Evolutionary conservation across 1,140 invertebrate genomes (phyloP).

Genomic region (Calephelis nemesis): DNA sequence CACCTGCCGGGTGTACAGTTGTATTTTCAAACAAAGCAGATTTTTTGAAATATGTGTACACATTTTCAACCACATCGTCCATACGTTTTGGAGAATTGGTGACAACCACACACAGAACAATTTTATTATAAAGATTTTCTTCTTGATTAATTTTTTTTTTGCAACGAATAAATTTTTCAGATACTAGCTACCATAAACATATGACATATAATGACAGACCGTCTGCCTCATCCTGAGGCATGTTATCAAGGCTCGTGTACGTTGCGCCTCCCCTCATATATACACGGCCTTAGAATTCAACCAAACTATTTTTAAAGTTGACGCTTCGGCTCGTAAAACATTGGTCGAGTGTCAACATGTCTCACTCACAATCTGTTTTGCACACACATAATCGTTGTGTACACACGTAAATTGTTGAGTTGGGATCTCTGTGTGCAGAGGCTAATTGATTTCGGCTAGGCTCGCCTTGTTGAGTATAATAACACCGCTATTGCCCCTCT

Average conservation of each 20-base stretch:
- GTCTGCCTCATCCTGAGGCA: neutral
- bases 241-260: neutral
- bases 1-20: too few relatives aligned
- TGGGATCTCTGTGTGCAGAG: constrained; percentile 46
- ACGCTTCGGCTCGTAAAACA: constrained; percentile 10
- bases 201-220: neutral
- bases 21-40: too few relatives aligned
- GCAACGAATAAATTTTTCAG: too few relatives aligned
- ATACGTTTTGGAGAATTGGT: too few relatives aligned
- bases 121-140: too few relatives aligned
- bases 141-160: too few relatives aligned
- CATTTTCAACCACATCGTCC: too few relatives aligned
- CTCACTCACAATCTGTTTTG: constrained; percentile 38
- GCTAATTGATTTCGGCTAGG: constrained; percentile 60
- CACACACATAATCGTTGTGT: constrained; percentile 49
- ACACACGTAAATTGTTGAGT: constrained; percentile 51
- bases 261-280: neutral
- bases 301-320: constrained; percentile 10
- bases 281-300: constrained; percentile 2
- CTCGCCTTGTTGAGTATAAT: constrained; percentile 39
- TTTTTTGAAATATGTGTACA: too few relatives aligned
- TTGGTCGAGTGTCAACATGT: constrained; percentile 22
- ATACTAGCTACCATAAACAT: neutral
- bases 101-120: too few relatives aligned
- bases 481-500: constrained; percentile 37